Evolutionary conservation across 2,113 vertebrate species (phyloP), one percentile per base, ranked within the genome.

Genomic region (Cebus imitator): DNA sequence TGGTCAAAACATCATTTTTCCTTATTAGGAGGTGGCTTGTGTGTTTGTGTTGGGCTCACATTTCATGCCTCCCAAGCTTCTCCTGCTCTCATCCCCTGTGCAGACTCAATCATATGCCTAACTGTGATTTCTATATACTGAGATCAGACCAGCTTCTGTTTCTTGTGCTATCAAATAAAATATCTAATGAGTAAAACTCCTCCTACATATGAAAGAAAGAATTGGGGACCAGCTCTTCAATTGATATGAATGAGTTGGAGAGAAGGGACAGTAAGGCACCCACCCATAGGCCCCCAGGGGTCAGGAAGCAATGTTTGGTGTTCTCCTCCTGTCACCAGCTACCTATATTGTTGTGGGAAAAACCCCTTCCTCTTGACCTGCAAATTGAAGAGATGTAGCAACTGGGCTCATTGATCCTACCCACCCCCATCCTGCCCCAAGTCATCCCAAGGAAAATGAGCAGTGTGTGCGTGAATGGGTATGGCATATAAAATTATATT

Each of bases 1-100:
- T 89, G 66, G 82, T 86, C 78, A 70, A 95, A 96, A 92, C 94
- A 91, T 97, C 57, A 90, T 96, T 97, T 97, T 84, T 80, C 92
- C 97, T 97, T 98, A 91, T 93, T 93, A 96, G 94, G 96, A 92
- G 76, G 82, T 70, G 30, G 61, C 82, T 93, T 14, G 2, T 79
- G 73, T 93, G 86, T 91, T 95, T 96, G 52, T 87, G 27, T 70
- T 70, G 48, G 80, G 72, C 78, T 97, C 91, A 48, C 57, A 83
- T 97, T 95, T 96, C 66, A 72, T 88, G 85, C 66, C 73, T 97
- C 80, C 32, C 78, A 80, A 68, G 57, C 40, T 83, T 98, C 37
- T 88, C 40, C 37, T 87, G 25, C 55, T 87, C 75, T 5, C 40
- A 43, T 32, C 50, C 76, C 70, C 32, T 78, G 48, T 73, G 40